A percentile compares a stretch with the other conserved stretches of the same genome.
These are phyloP conservation scores for Aphelinus certus DNA, from an alignment of 1,140 invertebrate species.

Conservation along the genomic window DNA sequence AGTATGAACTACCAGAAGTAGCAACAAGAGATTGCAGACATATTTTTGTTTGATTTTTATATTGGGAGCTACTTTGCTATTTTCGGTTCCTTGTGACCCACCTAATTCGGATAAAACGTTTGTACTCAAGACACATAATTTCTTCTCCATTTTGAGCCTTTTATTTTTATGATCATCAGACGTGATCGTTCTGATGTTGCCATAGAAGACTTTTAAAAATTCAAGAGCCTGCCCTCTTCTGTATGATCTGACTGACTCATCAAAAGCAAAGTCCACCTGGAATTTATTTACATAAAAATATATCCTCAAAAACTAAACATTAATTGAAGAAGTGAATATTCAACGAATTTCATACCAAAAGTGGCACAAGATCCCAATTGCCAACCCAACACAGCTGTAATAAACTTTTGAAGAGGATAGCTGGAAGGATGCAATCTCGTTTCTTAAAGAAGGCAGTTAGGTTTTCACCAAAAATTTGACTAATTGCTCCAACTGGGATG, in stretches of 20 bases:
- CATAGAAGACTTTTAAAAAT: slow-evolving; percentile 71
- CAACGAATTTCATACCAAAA: slow-evolving; percentile 53
- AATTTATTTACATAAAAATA: background rate
- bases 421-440: slow-evolving; percentile 71
- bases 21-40: slow-evolving; percentile 58
- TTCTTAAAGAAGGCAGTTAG: slow-evolving; percentile 71
- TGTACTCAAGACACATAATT: slow-evolving; percentile 54
- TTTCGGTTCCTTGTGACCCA: slow-evolving; percentile 42
- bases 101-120: slow-evolving; percentile 51
- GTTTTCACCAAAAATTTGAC: slow-evolving; percentile 65
- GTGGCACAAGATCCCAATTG: slow-evolving; percentile 67
- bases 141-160: slow-evolving; percentile 54
- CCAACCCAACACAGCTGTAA: slow-evolving; percentile 72
- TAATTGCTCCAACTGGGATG: slow-evolving; percentile 55
- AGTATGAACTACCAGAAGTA: slow-evolving; percentile 56
- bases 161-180: slow-evolving; percentile 45
- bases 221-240: slow-evolving; percentile 73
- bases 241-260: slow-evolving; percentile 70
- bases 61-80: slow-evolving; percentile 44
- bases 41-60: slow-evolving; percentile 62
- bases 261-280: slow-evolving; percentile 70
- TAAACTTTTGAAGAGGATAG: slow-evolving; percentile 72
- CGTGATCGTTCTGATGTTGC: slow-evolving; percentile 63
- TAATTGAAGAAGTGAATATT: background rate
- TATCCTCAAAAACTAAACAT: background rate